phyloP scores from a whole-genome alignment of 2,888 invertebrate genomes.

The Abscondita cerata region DNA sequence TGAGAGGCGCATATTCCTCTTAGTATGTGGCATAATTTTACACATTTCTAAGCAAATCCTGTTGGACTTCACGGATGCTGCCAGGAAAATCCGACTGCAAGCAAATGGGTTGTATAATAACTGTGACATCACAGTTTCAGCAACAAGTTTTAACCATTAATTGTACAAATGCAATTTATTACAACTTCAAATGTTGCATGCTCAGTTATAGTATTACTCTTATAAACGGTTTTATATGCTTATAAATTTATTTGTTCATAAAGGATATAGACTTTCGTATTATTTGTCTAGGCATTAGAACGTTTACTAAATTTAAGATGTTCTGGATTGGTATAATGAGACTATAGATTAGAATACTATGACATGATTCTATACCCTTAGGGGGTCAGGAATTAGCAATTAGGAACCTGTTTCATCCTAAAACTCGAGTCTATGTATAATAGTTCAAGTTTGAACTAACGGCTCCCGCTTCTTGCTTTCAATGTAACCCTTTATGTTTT shows the following conservation, averaged over 20 bases:
- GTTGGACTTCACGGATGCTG: conserved; percentile 42
- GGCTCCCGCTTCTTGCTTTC: conserved; percentile 28
- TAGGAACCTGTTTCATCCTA: conserved; percentile 41
- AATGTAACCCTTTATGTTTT: conserved; percentile 27
- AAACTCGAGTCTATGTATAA: conserved; percentile 34
- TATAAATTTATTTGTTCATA: background rate
- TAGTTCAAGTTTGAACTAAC: conserved; percentile 38
- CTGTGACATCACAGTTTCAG: conserved; percentile 35
- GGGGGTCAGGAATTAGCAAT: conserved; percentile 43
- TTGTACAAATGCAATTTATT: conserved; percentile 21
- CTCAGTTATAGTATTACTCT: background rate
- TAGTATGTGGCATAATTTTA: conserved; percentile 41
- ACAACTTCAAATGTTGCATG: conserved; percentile 12
- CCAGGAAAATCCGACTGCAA: conserved; percentile 45
- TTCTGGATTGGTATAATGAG: conserved; percentile 26
- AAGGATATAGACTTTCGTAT: background rate
- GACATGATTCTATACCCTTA: conserved; percentile 39
- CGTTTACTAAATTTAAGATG: conserved; percentile 21
- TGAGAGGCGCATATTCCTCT: background rate
- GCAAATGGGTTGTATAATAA: conserved; percentile 46
- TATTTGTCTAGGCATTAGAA: conserved; percentile 10
- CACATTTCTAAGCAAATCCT: conserved; percentile 44
- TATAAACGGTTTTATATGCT: background rate
- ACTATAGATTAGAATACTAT: conserved; percentile 33
- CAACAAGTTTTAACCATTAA: conserved; percentile 40